Base-by-base conservation (phyloP, 2,797 vertebrate species). In the Pagetopsis macropterus region DNA sequence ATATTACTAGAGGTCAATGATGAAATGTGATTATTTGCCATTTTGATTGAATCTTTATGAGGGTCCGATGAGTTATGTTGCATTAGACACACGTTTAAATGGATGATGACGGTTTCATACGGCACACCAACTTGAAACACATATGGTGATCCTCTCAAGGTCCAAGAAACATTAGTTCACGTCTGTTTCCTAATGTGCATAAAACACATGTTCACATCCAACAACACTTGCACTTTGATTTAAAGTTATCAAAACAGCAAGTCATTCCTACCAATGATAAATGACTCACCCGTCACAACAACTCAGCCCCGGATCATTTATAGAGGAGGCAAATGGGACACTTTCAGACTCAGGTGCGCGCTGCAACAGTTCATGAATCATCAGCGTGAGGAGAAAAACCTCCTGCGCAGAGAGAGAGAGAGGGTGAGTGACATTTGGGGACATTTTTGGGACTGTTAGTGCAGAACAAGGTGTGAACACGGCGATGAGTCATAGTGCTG, bases 291-390 rank as follows among this genome's bases (percentile, higher is more conserved):
- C 82, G 68, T 82, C 77, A 73, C 65, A 85, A 77, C 62, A 75
- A 49, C 48, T 46, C 1, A 15, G 66, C 50, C 59, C 51, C 16
- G 33, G 54, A 80, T 74, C 59, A 84, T 87, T 81, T 84, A 77
- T 54, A 57, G 65, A 54, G 62, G 52, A 73, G 67, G 69, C 46
- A 69, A 73, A 78, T 58, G 41, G 46, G 73, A 82, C 79, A 73
- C 66, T 85, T 76, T 83, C 50, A 56, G 67, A 71, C 11, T 1
- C 7, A 31, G 54, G 75, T 37, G 63, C 74, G 71, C 31, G 63
- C 74, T 68, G 65, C 79, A 51, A 72, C 64, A 63, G 51, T 61
- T 59, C 64, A 79, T 84, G 77, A 85, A 88, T 87, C 84, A 87
- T 81, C 70, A 61, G 57, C 12, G 75, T 63, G 75, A 70, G 44